A percentile compares a stretch with the other conserved stretches of the same genome.
phyloP scores from a whole-genome alignment of 2,797 vertebrate genomes.

The Zenarchopterus dispar region DNA sequence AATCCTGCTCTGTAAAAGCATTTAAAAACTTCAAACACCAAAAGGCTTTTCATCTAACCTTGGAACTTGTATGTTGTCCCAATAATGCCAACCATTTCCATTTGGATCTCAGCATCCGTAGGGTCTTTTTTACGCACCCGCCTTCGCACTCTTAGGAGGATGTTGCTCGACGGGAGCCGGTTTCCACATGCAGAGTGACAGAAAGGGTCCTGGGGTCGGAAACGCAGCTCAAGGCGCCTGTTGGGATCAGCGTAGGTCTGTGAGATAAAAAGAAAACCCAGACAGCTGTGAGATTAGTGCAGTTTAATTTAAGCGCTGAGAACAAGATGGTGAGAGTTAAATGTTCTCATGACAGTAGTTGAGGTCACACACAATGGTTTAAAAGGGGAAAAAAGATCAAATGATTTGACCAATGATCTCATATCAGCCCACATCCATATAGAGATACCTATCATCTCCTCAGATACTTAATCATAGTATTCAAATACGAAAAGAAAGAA shows the following conservation, averaged over 20 bases:
- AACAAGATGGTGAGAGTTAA: too few species aligned
- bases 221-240: constrained; percentile 92
- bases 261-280: not conserved
- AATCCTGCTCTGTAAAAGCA: too few species aligned
- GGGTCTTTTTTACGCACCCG: constrained; percentile 73
- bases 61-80: constrained; percentile 95
- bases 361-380: too few species aligned
- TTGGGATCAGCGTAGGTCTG: constrained; percentile 88
- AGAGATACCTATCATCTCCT: too few species aligned
- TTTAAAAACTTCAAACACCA: not conserved
- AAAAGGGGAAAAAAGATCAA: too few species aligned
- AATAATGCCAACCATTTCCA: constrained; percentile 89
- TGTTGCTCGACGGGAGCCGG: constrained; percentile 89
- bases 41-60: constrained; percentile 75
- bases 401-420: too few species aligned
- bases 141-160: constrained; percentile 87
- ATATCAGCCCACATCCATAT: too few species aligned
- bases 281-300: not conserved
- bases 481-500: too few species aligned
- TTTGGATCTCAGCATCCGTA: constrained; percentile 76
- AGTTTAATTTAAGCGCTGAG: not conserved
- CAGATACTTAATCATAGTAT: too few species aligned
- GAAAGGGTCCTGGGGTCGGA: constrained; percentile 92
- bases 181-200: constrained; percentile 93
- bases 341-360: too few species aligned